These are phyloP conservation scores for Spondyliosoma cantharus DNA, from an alignment of 2,797 vertebrate species.

Conservation along the genomic window DNA sequence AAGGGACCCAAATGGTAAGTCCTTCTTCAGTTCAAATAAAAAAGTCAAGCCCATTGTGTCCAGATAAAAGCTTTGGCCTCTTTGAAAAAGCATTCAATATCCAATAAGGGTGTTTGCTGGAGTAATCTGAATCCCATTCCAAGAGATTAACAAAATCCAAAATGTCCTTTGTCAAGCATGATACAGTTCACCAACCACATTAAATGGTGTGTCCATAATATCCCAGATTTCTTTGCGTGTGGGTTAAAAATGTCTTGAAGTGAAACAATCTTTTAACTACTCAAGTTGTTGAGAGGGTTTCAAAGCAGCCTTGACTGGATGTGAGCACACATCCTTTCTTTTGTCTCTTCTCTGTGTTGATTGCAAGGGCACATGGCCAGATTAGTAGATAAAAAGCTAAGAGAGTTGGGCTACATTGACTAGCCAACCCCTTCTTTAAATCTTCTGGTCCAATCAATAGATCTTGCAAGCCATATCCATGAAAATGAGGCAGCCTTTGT, in stretches of 20 bases:
- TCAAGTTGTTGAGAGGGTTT: conserved; percentile 11
- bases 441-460: conserved; percentile 62
- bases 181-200: conserved; percentile 30
- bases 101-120: conserved; percentile 23
- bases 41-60: conserved; percentile 17
- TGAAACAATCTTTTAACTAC: conserved; percentile 13
- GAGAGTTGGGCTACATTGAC: conserved; percentile 39
- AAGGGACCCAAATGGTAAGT: conserved; percentile 27
- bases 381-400: conserved; percentile 13
- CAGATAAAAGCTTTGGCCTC: conserved; percentile 12
- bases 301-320: conserved; percentile 31
- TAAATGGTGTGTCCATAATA: conserved; percentile 24
- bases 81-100: conserved; percentile 21
- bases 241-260: conserved; percentile 29
- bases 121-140: conserved; percentile 37
- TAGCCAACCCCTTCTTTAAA: conserved; percentile 50
- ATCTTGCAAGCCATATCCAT: conserved; percentile 64
- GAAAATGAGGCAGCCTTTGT: conserved; percentile 65
- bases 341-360: conserved; percentile 15
- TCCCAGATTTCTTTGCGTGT: conserved; percentile 25
- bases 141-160: conserved; percentile 46
- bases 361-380: not conserved
- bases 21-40: conserved; percentile 36
- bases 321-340: conserved; percentile 13
- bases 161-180: conserved; percentile 43